These are phyloP conservation scores for Strigamia transsilvanica DNA, from an alignment of 2,888 invertebrate species.

Conservation along the genomic window DNA sequence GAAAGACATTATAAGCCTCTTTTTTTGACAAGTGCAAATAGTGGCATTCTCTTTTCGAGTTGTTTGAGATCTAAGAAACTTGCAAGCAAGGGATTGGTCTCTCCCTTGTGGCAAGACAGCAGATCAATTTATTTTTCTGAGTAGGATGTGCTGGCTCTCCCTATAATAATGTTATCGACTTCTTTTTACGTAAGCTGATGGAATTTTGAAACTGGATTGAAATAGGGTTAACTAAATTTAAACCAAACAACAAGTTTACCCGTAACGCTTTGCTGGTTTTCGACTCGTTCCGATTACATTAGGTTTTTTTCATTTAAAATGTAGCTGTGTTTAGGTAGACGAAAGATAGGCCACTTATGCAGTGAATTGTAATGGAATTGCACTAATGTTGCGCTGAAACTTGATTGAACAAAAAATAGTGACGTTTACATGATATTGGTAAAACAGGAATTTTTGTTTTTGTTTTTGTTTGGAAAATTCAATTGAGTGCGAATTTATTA, in stretches of 20 bases:
- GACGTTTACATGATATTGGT: too few relatives aligned
- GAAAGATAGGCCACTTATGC: too few relatives aligned
- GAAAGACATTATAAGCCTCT: conserved; percentile 6
- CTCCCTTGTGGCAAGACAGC: conserved; percentile 26
- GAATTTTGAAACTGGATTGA: conserved; percentile 1
- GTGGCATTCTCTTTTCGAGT: not conserved
- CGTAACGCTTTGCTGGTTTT: not conserved
- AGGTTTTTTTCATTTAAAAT: too few relatives aligned
- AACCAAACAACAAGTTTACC: not conserved
- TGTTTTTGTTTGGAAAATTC: too few relatives aligned
- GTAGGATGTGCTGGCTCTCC: conserved; percentile 7
- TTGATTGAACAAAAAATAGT: too few relatives aligned
- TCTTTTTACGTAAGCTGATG: conserved; percentile 23
- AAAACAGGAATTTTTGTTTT: too few relatives aligned
- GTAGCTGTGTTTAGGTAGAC: too few relatives aligned
- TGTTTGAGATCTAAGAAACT: not conserved
- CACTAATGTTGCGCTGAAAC: too few relatives aligned
- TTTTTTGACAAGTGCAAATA: conserved; percentile 29
- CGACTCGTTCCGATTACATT: too few relatives aligned
- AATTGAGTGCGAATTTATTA: too few relatives aligned
- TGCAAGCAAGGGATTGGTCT: conserved; percentile 21
- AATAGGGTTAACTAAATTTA: conserved; percentile 30
- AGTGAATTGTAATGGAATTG: too few relatives aligned
- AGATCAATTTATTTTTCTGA: conserved; percentile 26
- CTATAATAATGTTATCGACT: conserved; percentile 30